These are phyloP conservation scores for Gracilinanus agilis DNA, from an alignment of 2,113 vertebrate species.

Conservation along the genomic window DNA sequence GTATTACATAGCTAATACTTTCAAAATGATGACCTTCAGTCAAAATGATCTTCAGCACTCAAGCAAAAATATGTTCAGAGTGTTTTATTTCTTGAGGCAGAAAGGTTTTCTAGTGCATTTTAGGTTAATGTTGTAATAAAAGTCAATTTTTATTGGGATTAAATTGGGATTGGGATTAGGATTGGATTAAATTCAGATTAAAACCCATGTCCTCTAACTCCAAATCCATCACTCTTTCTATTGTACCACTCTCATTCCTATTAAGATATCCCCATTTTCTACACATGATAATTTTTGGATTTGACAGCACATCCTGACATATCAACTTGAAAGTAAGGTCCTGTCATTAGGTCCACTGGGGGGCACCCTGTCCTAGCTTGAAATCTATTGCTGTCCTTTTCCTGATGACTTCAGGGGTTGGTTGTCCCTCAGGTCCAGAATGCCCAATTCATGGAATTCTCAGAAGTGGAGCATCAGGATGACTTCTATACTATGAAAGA, in stretches of 20 bases:
- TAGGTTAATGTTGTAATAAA: too few relatives aligned
- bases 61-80: too few relatives aligned
- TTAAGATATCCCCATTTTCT: neutral
- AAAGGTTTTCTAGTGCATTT: too few relatives aligned
- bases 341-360: neutral
- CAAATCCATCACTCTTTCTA: neutral
- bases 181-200: neutral
- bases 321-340: neutral
- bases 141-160: too few relatives aligned
- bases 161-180: too few relatives aligned
- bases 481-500: conserved; percentile 82
- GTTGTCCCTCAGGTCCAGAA: conserved; percentile 77
- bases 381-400: conserved; percentile 44
- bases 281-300: neutral
- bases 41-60: too few relatives aligned
- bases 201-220: neutral
- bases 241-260: neutral
- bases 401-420: conserved; percentile 46
- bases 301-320: neutral
- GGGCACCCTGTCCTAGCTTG: neutral
- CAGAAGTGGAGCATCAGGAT: conserved; percentile 86
- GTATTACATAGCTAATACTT: too few relatives aligned
- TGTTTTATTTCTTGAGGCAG: too few relatives aligned
- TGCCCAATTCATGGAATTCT: conserved; percentile 85
- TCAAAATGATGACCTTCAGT: too few relatives aligned